These are phyloP conservation scores for Apoda limacodes DNA, from an alignment of 2,888 invertebrate species.

Conservation along the genomic window DNA sequence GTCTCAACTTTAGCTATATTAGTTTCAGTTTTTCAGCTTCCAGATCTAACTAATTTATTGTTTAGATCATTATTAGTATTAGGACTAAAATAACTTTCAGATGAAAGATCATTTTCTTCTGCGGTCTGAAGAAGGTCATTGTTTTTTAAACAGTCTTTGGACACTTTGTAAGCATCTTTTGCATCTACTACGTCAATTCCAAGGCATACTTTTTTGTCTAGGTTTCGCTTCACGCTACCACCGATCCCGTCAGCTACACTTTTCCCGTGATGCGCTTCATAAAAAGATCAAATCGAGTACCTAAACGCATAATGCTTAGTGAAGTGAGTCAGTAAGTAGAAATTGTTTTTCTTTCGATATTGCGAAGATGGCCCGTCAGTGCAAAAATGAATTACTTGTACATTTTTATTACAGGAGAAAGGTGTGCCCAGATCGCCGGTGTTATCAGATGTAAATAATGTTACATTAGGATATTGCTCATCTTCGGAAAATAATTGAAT, in stretches of 20 bases:
- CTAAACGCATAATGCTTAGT: constrained; percentile 13
- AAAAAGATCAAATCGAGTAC: constrained; percentile 22
- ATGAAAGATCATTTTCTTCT: too few relatives aligned
- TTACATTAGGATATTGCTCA: too few relatives aligned
- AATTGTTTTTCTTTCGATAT: constrained; percentile 23
- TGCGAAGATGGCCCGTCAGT: constrained; percentile 23
- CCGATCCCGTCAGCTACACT: constrained; percentile 22
- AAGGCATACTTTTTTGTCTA: constrained; percentile 20
- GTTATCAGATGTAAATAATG: too few relatives aligned
- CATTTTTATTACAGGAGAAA: constrained; percentile 17
- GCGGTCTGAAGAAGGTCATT: too few relatives aligned
- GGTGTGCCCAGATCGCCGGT: constrained; percentile 20
- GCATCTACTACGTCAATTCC: constrained; percentile 20
- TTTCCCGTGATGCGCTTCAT: constrained; percentile 22
- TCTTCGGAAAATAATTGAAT: too few relatives aligned
- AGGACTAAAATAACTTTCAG: too few relatives aligned
- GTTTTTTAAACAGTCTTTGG: too few relatives aligned
- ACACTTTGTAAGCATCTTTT: constrained; percentile 10
- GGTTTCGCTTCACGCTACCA: constrained; percentile 20
- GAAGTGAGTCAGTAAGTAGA: constrained; percentile 18
- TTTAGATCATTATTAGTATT: too few relatives aligned
- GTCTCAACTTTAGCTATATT: too few relatives aligned
- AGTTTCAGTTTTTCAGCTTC: too few relatives aligned
- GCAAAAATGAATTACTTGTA: constrained; percentile 19
- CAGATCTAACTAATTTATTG: too few relatives aligned